Percentiles rank a stretch among this genome's conserved stretches.
These are phyloP conservation scores for Liopterus haemorrhoidalis DNA, from an alignment of 2,888 invertebrate genomes.

Conservation along the genomic window DNA sequence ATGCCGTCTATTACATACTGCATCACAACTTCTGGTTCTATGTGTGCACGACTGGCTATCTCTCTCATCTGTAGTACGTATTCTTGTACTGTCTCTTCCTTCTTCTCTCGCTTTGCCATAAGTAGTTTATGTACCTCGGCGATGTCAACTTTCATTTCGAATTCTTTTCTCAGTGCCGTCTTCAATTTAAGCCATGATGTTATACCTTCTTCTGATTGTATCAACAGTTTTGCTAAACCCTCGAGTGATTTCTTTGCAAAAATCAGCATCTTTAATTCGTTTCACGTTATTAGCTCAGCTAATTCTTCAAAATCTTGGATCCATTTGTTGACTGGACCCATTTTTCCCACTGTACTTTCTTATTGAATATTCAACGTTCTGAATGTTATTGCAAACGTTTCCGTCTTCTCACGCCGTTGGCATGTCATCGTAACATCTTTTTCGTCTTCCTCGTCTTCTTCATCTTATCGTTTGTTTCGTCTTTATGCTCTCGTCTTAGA, in stretches of 20 bases:
- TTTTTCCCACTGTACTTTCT: slow-evolving; percentile 5
- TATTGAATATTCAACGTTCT: neutral
- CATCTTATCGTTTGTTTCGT: too few relatives aligned
- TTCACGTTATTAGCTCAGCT: slow-evolving; percentile 21
- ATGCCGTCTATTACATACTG: slow-evolving; percentile 33
- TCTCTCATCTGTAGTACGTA: slow-evolving; percentile 3
- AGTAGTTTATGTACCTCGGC: slow-evolving; percentile 8
- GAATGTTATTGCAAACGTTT: slow-evolving; percentile 2
- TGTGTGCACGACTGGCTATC: neutral
- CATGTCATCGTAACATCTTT: too few relatives aligned
- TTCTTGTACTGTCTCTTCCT: slow-evolving; percentile 9
- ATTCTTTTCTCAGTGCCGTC: slow-evolving; percentile 11
- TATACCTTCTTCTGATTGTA: slow-evolving; percentile 19
- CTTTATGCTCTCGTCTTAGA: too few relatives aligned
- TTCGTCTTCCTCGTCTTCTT: too few relatives aligned
- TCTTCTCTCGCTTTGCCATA: slow-evolving; percentile 1
- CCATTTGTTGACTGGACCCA: slow-evolving; percentile 20
- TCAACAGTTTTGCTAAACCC: slow-evolving; percentile 19
- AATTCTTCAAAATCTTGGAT: slow-evolving; percentile 21
- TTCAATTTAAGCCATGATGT: slow-evolving; percentile 17
- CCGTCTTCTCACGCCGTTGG: too few relatives aligned
- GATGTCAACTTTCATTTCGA: slow-evolving; percentile 8
- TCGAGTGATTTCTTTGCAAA: slow-evolving; percentile 22
- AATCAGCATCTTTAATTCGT: slow-evolving; percentile 20
- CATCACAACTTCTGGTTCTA: slow-evolving; percentile 24